Evolutionary conservation across 2,797 vertebrate species (phyloP).

Genomic region (Hypotaenidia philippensis): DNA sequence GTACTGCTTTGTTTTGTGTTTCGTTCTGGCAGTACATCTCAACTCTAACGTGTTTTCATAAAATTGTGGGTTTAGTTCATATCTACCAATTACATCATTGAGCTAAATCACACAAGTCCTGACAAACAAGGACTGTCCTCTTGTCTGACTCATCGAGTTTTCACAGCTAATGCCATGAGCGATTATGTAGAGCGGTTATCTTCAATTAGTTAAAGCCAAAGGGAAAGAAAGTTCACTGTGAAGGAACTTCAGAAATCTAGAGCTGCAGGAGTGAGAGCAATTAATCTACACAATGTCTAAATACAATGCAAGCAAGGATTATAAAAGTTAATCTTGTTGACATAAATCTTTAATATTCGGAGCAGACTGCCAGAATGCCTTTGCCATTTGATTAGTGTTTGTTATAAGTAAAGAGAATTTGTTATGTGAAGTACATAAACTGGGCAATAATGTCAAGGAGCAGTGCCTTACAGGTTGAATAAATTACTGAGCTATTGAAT

Average conservation of each 20-base stretch:
- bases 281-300: constrained; percentile 32
- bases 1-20: background rate
- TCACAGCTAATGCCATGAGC: background rate
- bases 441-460: constrained; percentile 16
- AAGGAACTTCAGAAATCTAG: constrained; percentile 7
- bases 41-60: background rate
- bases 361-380: background rate
- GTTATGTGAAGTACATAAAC: background rate
- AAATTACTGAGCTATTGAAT: constrained; percentile 49
- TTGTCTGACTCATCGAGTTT: background rate
- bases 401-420: background rate
- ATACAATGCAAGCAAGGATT: background rate
- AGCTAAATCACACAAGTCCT: background rate
- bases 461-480: constrained; percentile 23
- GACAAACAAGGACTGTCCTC: background rate
- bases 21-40: background rate
- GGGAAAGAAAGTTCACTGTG: background rate
- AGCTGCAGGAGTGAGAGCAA: background rate
- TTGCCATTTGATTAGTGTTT: constrained; percentile 39
- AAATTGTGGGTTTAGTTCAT: background rate
- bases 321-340: constrained; percentile 43
- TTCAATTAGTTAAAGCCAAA: constrained; percentile 36
- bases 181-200: background rate
- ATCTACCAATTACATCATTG: background rate
- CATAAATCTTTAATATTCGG: constrained; percentile 53